A percentile compares a stretch with the other conserved stretches of the same genome.
These are phyloP conservation scores for Pelobates cultripes DNA, from an alignment of 2,797 vertebrate species.

Conservation along the genomic window DNA sequence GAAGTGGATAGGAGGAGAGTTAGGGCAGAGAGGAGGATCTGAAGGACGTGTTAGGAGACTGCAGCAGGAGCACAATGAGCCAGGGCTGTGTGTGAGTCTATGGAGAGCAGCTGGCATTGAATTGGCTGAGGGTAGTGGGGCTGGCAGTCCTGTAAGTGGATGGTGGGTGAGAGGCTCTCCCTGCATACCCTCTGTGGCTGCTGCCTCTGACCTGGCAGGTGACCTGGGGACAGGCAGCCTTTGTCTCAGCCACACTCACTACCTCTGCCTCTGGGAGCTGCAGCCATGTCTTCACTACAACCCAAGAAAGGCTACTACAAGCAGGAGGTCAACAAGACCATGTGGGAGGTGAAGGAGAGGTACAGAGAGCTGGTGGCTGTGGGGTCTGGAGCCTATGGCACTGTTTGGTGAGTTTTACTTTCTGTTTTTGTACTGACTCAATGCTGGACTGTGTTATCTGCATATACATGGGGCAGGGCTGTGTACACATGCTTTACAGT, in stretches of 20 bases:
- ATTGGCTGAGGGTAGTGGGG: background rate
- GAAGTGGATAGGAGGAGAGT: background rate
- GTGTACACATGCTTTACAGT: too few species aligned
- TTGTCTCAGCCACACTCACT: background rate
- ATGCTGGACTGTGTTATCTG: too few species aligned
- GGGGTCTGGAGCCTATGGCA: constrained; percentile 92
- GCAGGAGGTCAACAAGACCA: constrained; percentile 88
- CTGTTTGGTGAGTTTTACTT: constrained; percentile 85
- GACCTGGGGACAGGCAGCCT: background rate
- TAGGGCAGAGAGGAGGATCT: background rate
- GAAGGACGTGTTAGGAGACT: constrained; percentile 15
- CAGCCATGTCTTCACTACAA: constrained; percentile 74
- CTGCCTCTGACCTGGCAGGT: constrained; percentile 16
- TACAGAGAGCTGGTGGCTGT: constrained; percentile 88
- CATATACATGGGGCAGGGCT: too few species aligned
- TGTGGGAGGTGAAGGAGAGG: constrained; percentile 89
- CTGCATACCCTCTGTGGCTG: constrained; percentile 3
- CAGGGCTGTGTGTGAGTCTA: background rate
- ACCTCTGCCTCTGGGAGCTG: background rate
- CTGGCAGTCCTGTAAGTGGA: constrained; percentile 4
- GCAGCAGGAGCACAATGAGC: constrained; percentile 3
- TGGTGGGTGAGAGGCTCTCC: constrained; percentile 4
- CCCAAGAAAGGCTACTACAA: constrained; percentile 83
- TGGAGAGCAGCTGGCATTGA: background rate
- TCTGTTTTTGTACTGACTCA: background rate